phyloP scores from a whole-genome alignment of 2,113 vertebrate genomes.

The Rhinolophus ferrumequinum region DNA sequence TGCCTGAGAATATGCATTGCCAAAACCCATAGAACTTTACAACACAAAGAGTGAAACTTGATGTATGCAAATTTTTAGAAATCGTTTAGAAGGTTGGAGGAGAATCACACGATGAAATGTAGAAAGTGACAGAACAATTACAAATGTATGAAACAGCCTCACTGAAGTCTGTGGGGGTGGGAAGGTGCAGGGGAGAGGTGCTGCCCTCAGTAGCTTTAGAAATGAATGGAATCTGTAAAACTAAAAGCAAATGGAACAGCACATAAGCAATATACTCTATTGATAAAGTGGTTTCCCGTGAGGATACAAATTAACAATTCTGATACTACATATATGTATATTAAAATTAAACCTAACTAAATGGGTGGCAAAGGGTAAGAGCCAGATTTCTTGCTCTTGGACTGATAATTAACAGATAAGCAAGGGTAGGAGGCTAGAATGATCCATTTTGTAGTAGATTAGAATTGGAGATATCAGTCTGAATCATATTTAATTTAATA shows the following conservation, averaged over 20 bases:
- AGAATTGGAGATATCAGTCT: not conserved
- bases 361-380: not conserved
- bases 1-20: not conserved
- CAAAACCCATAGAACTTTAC: conserved; percentile 10
- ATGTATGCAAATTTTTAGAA: not conserved
- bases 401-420: not conserved
- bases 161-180: too few species aligned
- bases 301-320: not conserved
- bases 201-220: not conserved
- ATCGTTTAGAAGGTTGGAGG: not conserved
- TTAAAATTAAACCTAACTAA: not conserved
- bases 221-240: not conserved
- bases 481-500: not conserved
- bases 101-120: not conserved
- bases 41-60: not conserved
- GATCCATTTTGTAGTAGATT: not conserved
- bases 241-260: not conserved
- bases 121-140: not conserved
- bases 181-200: not conserved
- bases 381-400: not conserved
- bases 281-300: not conserved
- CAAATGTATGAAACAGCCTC: not conserved
- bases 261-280: not conserved
- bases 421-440: not conserved
- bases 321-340: not conserved